A percentile compares a stretch with the other conserved stretches of the same genome.
phyloP scores from a whole-genome alignment of 2,888 invertebrate genomes.

The Spialia ferax region DNA sequence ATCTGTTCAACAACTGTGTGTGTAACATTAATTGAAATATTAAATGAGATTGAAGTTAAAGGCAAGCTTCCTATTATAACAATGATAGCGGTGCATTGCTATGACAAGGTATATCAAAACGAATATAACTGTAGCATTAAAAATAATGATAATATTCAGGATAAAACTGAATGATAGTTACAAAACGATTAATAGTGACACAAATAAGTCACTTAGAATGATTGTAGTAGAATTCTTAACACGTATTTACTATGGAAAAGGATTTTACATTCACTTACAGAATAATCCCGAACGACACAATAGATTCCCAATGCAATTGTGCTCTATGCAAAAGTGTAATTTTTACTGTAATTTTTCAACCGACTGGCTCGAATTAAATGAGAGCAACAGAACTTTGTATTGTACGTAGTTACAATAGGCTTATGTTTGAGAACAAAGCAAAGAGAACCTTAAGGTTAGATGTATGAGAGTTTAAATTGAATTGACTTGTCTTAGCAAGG shows the following conservation, averaged over 20 bases:
- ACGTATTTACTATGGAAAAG: background rate
- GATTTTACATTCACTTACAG: slow-evolving; percentile 13
- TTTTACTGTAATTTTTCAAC: slow-evolving; percentile 25
- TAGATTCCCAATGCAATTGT: slow-evolving; percentile 13
- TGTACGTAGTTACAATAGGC: slow-evolving; percentile 16
- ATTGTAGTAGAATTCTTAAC: background rate
- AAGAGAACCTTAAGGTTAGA: background rate
- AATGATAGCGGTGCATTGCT: too few species aligned
- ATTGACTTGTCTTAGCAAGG: background rate
- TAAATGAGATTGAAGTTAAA: too few species aligned
- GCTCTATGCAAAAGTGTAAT: slow-evolving; percentile 24
- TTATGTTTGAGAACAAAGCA: background rate
- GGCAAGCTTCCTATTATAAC: too few species aligned
- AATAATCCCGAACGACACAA: background rate
- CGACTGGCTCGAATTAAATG: slow-evolving; percentile 22
- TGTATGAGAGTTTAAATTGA: background rate
- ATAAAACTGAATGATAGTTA: too few species aligned
- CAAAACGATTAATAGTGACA: background rate
- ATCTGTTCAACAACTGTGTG: too few species aligned
- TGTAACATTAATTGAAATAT: too few species aligned
- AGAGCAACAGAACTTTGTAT: slow-evolving; percentile 7
- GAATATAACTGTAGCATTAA: too few species aligned
- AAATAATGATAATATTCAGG: too few species aligned
- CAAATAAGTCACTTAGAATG: background rate
- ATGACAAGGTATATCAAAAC: too few species aligned